These are phyloP conservation scores for Gymnopithys bicolor DNA, from an alignment of 2,797 vertebrate genomes.

Conservation along the genomic window DNA sequence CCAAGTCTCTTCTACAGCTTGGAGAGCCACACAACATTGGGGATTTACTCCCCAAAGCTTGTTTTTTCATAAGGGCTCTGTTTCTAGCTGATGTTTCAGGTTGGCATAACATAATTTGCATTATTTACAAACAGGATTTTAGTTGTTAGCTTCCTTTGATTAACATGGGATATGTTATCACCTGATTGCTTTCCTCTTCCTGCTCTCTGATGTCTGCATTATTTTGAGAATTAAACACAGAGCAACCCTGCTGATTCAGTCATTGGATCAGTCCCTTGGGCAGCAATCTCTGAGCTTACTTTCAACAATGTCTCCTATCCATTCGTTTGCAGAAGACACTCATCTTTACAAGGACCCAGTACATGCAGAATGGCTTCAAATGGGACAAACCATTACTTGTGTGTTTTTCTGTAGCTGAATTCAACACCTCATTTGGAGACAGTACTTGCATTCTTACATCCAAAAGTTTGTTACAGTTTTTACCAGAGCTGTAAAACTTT, in stretches of 20 bases:
- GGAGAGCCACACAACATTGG: neutral
- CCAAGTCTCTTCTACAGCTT: neutral
- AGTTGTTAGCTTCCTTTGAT: neutral
- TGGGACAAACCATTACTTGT: neutral
- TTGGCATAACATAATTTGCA: neutral
- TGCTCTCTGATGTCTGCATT: neutral
- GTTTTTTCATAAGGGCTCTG: neutral
- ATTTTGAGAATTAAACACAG: neutral
- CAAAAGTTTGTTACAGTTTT: neutral
- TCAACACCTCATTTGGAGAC: neutral
- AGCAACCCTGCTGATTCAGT: neutral
- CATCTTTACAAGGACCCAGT: neutral
- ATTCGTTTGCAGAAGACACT: neutral
- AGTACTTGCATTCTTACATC: neutral
- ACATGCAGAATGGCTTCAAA: neutral
- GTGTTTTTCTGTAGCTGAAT: neutral
- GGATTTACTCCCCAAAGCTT: neutral
- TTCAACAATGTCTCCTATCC: neutral
- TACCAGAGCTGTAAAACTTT: neutral
- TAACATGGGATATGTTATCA: neutral
- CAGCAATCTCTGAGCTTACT: neutral
- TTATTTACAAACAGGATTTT: neutral
- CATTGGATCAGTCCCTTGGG: rapidly evolving
- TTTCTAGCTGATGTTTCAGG: neutral
- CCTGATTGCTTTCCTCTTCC: neutral